A percentile compares a stretch with the other conserved stretches of the same genome.
phyloP scores from a whole-genome alignment of 2,113 vertebrate genomes.

The Indicator indicator region DNA sequence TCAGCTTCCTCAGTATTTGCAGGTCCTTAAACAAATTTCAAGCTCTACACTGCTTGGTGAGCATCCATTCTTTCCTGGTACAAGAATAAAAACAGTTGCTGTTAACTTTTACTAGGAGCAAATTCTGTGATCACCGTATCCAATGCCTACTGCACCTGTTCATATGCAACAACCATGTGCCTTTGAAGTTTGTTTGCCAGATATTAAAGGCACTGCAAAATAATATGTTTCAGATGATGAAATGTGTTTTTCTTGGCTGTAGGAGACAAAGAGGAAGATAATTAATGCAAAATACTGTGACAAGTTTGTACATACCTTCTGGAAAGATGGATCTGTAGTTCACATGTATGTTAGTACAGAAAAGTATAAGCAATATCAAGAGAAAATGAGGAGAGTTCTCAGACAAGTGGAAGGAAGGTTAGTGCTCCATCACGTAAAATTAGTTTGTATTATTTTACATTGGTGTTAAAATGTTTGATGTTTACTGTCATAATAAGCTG shows the following conservation, averaged over 20 bases:
- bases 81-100: neutral
- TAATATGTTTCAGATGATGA: neutral
- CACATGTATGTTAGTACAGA: slow-evolving; percentile 77
- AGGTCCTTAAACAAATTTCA: neutral
- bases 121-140: neutral
- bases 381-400: slow-evolving; percentile 72
- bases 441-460: neutral
- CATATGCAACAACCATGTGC: neutral
- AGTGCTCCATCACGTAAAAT: neutral
- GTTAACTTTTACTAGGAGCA: neutral
- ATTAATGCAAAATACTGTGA: slow-evolving; percentile 83
- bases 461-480: neutral
- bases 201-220: neutral
- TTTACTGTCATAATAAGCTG: slow-evolving; percentile 1
- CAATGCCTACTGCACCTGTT: neutral
- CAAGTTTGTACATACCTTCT: slow-evolving; percentile 76
- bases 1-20: neutral
- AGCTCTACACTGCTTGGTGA: neutral
- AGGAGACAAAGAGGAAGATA: slow-evolving; percentile 78
- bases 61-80: neutral
- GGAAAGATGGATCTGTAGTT: slow-evolving; percentile 82
- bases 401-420: slow-evolving; percentile 76
- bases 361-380: slow-evolving; percentile 72
- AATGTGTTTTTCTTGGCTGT: neutral
- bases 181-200: neutral